Evolutionary conservation across 1,140 invertebrate genomes (phyloP), one percentile per base, ranked within the genome.

Genomic region (Procambarus virginalis): DNA sequence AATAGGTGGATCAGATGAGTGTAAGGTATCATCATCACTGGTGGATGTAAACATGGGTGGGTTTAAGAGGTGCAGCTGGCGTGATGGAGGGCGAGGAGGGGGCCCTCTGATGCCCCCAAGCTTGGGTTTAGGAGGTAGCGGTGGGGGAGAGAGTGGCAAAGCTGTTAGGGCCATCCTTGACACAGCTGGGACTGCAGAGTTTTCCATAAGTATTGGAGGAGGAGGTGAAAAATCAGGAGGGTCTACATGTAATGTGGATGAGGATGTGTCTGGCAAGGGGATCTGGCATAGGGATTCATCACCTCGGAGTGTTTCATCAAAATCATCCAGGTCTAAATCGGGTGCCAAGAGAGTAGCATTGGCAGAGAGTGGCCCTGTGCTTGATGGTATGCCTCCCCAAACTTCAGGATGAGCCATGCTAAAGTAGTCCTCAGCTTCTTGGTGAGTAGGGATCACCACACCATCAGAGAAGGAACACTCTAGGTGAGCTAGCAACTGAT

Each of bases 71-170:
- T 86, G 91, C 4, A 92, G 49, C 58, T 92, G 91, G 20, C 91
- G 78, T 0, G 91, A 92, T 20, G 91, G 91, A 12, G 91, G 89
- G 22, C 91, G 91, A 8, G 91, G 91, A 45, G 88, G 91, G 46
- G 88, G 91, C 6, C 91, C 87, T 60, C 88, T 76, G 2, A 84
- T 60, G 9, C 84, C 88, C 70, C 88, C 91, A 20, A 92, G 68
- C 75, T 92, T 92, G 6, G 91, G 91, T 64, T 92, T 92, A n/a
- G 91, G 91, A 49, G 91, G 91, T 10, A 92, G 77, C 73, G 91
- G 91, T 22, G 91, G 91, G 22, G 91, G 88, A 12, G 91, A 85
- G n/a, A 85, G 79, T 2, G 80, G 84, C 17, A 87, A 81, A n/a
- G 88, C 55, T n/a, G 84, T 80, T 22, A 79, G 70, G 48, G 89